Base-by-base conservation (phyloP, 2,797 vertebrate genomes). In the Pyrocephalus nanus region DNA sequence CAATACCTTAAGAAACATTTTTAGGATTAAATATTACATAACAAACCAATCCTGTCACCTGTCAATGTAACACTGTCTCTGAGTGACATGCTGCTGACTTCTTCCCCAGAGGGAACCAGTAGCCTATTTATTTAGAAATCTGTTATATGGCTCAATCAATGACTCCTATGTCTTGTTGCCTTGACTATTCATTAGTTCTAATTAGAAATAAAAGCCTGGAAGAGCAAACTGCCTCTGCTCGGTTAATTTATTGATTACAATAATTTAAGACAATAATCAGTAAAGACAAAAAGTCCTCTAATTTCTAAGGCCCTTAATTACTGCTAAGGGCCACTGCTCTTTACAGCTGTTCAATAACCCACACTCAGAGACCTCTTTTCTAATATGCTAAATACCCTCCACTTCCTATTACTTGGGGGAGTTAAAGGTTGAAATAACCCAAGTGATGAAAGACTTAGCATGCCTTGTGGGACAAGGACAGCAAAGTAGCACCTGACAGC, bases 91-190 rank as follows among this genome's bases (percentile, higher is more conserved):
- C 15, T 38, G 64, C 64, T 93, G 77, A 78, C 67, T 81, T 73
- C 67, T 76, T 74, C 76, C 74, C 71, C 74, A 76, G 40, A 50
- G 48, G 83, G 29, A 89, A 67, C 34, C 42, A 76, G n/a, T 50
- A 79, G 15, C 60, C 53, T 85, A 3, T 93, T 93, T 90, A 62
- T 90, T 95, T 60, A 85, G 67, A 90, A 73, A 53, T 75, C 51
- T 81, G 40, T 50, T 66, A 32, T 60, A 42, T 66, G 77, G 72
- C 66, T 90, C 73, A 77, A 36, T 48, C 66, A 77, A n/a, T 75
- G 51, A 75, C 54, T 86, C 19, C 4, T 29, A 50, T 66, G 47
- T 91, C 76, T 53, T 70, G 5, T 34, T 88, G 21, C 72, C 48
- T 79, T 47, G 42, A 51, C 38, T 93, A 55, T 82, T 91, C 34